Base-by-base conservation (phyloP, 2,888 invertebrate genomes). In the Bursaphelenchus okinawaensis region DNA sequence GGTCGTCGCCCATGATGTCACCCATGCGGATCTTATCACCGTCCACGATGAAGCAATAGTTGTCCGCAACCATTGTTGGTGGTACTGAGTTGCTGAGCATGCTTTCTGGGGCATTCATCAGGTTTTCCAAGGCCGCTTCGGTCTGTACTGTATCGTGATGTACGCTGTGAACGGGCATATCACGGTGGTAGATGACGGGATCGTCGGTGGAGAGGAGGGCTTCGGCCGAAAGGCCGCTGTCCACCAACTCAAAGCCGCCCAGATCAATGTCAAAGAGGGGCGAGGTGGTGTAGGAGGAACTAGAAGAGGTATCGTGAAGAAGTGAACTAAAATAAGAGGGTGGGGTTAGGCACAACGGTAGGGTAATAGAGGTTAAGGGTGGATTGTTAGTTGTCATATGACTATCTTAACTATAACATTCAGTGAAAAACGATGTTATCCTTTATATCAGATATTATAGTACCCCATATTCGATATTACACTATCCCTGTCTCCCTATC, bases 61-160 rank as follows among this genome's bases (percentile, higher is more conserved):
- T 82, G 71, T 83, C 82, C 8, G 75, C 75, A 4, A 79, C 82
- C 77, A 81, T 75, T 9, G 76, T 70, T 7, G 80, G 76, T 4
- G 82, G 82, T 12, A 80, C 76, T 19, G 67, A 66, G 19, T 67
- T 69, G n/a, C 70, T 74, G 20, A 82, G 65, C 79, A 80, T 80
- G 40, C 72, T 69, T 19, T 72, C 70, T 0, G 82, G 80, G 7
- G 82, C 81, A n/a, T 75, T 72, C 77, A 82, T 80, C 27, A 82
- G 68, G 29, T 76, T 80, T 31, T 78, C 76, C n/a, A 82, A 67
- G n/a, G 82, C 82, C 4, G 81, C 75, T 67, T 82, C 82, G 7
- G 82, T 82, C 61, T 83, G 79, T 1, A 82, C 81, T 1, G 82
- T 81, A 63, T 83, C 79, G 67, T 81, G 80, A 55, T 80, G 81